Base-by-base conservation (phyloP, 2,888 invertebrate species). In the Leucophenga montana region DNA sequence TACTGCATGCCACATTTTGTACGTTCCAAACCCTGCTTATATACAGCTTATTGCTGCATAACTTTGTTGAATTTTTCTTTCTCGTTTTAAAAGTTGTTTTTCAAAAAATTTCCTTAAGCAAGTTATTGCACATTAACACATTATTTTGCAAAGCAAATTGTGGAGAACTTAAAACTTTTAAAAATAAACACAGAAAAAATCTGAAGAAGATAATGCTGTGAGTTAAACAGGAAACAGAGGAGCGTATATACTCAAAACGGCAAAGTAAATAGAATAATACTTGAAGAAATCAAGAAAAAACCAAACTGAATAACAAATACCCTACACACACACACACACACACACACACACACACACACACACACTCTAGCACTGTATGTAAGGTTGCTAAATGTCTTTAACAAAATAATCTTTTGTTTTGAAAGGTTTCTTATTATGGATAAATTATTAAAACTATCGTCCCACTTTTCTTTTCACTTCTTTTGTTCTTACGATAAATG, bases 81-180 rank as follows among this genome's bases (percentile, higher is more conserved):
- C 11, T 31, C n/a, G 59, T 59, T 59, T 31, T 59, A 20, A 9
- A 22, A 27, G 22, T 56, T 9, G 22, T 56, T 22, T 56, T 56
- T 27, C 1, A 39, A 11, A 39, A 1, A 11, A 11, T 39, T 39
- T 39, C 8, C 39, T 57, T 57, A 46, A 64, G 48, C 62, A 39
- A 64, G 39, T 64, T 64, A 64, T 46, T 64, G 62, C 62, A 64
- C 62, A 64, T 64, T 64, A 64, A 33, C 62, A 64, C 62, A 64
- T 64, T 64, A 64, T 64, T 64, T 48, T 64, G 46, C 48, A 64
- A 64, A 46, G 48, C 62, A 64, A 64, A 64, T 64, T 64, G 46
- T 48, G 5, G 48, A 44, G 14, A n/a, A 64, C 46, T 46, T 22
- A 16, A 64, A 64, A 64, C 62, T 64, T 64, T 64, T 16, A 59